Evolutionary conservation across 1,140 invertebrate species (phyloP), one percentile per base, ranked within the genome.

Genomic region (Zaprionus lachaisei): DNA sequence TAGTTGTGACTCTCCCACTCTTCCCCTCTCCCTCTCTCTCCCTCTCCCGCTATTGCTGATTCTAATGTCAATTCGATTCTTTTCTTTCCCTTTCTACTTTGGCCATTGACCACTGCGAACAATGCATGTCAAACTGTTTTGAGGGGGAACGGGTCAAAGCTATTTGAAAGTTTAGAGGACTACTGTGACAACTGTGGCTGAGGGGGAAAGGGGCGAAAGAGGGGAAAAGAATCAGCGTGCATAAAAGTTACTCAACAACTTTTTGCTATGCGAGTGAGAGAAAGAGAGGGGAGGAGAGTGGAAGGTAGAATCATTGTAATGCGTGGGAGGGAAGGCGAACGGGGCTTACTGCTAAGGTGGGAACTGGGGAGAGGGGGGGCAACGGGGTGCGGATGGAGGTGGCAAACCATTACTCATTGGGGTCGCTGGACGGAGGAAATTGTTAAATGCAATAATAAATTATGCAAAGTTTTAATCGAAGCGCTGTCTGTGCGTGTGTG

Each of bases 401-500:
- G 24, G 28, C 14, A 54, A 54, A 55, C 17, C 22, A 62, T 68
- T 68, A 68, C 62, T 65, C 62, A 72, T 38, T 38, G 38, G 20
- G 15, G 31, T 17, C 54, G 22, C 65, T 61, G 60, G 17, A 31
- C 68, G 69, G 26, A 65, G 63, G 67, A 89, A 87, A 72, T 83
- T 89, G 76, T 79, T 86, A 68, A 86, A 82, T 83, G 80, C 77
- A 81, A 70, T 89, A 74, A 87, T 81, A 89, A 87, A 87, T 87
- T 87, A 87, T 84, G 68, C 77, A 78, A 87, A 80, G 60, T 89
- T 75, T 83, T 79, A 87, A 89, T 67, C 84, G 80, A 76, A 80
- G n/a, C 41, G 41, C 7, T 47, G 31, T 44, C 7, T 31, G 41
- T 34, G 54, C 24, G 31, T 11, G 12, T 3, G 2, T 11, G 31